phyloP scores from a whole-genome alignment of 2,113 vertebrate species.

The Suricata suricatta region DNA sequence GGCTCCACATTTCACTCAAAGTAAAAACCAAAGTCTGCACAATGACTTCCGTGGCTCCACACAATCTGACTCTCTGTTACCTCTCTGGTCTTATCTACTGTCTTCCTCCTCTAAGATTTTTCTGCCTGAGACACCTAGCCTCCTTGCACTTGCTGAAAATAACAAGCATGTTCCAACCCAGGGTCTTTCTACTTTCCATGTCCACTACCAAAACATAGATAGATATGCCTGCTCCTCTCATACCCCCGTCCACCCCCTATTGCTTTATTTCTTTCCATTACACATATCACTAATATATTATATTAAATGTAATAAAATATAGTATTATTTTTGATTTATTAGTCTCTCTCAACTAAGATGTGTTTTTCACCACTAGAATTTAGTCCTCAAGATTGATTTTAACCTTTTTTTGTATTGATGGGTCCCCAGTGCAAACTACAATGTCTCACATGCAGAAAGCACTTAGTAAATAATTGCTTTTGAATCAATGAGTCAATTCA shows the following conservation, averaged over 20 bases:
- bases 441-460: not conserved
- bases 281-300: not conserved
- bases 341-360: not conserved
- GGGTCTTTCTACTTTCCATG: not conserved
- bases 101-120: not conserved
- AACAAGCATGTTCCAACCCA: not conserved
- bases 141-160: not conserved
- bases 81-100: not conserved
- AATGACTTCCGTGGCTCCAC: rapidly evolving
- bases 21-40: not conserved
- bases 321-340: not conserved
- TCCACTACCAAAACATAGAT: not conserved
- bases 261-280: not conserved
- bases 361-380: not conserved
- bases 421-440: not conserved
- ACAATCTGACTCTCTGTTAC: not conserved
- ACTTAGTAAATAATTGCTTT: not conserved
- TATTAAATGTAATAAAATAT: not conserved
- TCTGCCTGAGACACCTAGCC: not conserved
- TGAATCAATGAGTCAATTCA: not conserved
- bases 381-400: not conserved
- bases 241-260: too few relatives aligned
- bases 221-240: not conserved
- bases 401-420: not conserved
- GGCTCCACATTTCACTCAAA: not conserved